Conservation (phyloP, 2,113 vertebrate genomes). For the Carlito syrichta region DNA sequence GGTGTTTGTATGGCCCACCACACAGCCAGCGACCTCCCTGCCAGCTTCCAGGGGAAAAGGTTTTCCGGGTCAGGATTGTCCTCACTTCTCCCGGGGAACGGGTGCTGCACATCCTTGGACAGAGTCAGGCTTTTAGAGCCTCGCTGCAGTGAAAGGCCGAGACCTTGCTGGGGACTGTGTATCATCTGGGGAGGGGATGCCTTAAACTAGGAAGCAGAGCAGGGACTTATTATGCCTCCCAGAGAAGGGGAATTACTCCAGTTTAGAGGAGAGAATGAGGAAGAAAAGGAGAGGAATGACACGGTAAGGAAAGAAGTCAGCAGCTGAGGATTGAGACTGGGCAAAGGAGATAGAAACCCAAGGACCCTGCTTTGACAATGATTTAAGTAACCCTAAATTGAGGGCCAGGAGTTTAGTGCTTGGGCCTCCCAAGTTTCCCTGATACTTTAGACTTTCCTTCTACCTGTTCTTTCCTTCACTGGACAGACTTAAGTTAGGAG, state of each 20-base stretch:
- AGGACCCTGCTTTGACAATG: not conserved
- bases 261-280: not conserved
- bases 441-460: not conserved
- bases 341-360: not conserved
- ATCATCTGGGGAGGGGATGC: too few species aligned
- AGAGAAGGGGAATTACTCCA: not conserved
- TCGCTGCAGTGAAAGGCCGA: not conserved
- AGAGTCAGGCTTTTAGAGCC: not conserved
- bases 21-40: not conserved
- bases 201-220: not conserved
- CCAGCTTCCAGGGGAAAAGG: not conserved
- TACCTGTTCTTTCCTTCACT: not conserved
- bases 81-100: accelerated
- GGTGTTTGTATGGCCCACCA: too few species aligned
- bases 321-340: not conserved
- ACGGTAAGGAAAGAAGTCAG: not conserved
- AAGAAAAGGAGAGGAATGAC: not conserved
- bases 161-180: not conserved
- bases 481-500: not conserved
- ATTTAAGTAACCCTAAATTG: not conserved
- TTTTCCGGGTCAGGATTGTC: not conserved
- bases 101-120: not conserved
- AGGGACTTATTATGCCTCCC: too few species aligned
- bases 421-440: not conserved
- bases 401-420: not conserved